Evolutionary conservation across 2,113 vertebrate genomes (phyloP).

Genomic region (Pelodiscus sinensis): DNA sequence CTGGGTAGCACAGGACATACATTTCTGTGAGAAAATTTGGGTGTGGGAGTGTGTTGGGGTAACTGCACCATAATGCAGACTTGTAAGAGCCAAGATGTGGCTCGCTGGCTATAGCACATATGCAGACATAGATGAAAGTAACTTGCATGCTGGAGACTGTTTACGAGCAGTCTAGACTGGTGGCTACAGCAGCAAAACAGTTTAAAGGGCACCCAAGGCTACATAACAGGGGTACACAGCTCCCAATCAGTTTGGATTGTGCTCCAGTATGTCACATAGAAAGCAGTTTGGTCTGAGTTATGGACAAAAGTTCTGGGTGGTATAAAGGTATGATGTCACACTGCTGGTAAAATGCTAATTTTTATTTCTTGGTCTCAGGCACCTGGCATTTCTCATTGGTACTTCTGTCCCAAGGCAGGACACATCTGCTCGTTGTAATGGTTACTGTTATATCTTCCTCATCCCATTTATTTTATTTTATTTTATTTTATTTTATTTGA

Average conservation of each 20-base stretch:
- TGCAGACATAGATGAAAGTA: too few species aligned
- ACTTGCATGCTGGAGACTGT: too few species aligned
- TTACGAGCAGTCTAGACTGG: too few species aligned
- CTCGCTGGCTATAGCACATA: too few species aligned
- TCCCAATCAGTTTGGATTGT: background rate
- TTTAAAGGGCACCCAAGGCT: too few species aligned
- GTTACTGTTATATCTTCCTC: background rate
- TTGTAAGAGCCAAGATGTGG: too few species aligned
- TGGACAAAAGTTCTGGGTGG: background rate
- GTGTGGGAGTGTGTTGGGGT: too few species aligned
- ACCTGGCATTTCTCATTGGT: background rate
- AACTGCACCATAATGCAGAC: too few species aligned
- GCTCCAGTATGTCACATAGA: background rate
- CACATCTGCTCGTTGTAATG: background rate
- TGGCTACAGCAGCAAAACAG: too few species aligned
- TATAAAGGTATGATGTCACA: background rate
- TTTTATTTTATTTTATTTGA: background rate
- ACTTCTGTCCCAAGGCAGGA: background rate
- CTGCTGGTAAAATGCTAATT: background rate
- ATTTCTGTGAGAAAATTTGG: too few species aligned
- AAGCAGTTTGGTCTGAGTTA: background rate
- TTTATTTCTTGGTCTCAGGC: background rate
- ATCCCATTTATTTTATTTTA: background rate
- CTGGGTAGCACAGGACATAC: too few species aligned
- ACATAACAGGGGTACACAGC: too few species aligned